Evolutionary conservation across 2,888 invertebrate genomes (phyloP).

Genomic region (Andrena praecox): DNA sequence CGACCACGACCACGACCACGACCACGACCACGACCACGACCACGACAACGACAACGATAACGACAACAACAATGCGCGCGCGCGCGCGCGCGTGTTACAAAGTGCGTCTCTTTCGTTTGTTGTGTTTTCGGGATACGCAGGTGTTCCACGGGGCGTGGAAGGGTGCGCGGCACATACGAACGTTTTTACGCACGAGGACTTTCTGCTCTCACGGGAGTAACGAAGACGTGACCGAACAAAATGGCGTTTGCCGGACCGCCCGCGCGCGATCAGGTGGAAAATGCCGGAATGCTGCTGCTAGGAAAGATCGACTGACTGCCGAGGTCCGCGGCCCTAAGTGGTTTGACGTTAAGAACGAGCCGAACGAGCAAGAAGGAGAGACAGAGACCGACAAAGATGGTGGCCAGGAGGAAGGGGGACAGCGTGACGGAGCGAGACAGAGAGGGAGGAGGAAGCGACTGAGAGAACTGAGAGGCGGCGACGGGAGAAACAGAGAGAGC

Average conservation of each 20-base stretch:
- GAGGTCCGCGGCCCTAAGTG: slow-evolving; percentile 81
- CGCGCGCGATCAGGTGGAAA: slow-evolving; percentile 83
- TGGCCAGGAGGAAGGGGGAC: slow-evolving; percentile 48
- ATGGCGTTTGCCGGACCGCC: slow-evolving; percentile 78
- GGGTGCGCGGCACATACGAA: slow-evolving; percentile 66
- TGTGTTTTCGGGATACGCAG: slow-evolving; percentile 62
- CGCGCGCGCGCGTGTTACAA: slow-evolving; percentile 52
- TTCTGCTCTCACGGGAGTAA: slow-evolving; percentile 59
- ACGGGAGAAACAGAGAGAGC: slow-evolving; percentile 40
- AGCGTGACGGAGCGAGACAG: slow-evolving; percentile 42
- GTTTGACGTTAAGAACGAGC: slow-evolving; percentile 82
- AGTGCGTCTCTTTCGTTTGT: slow-evolving; percentile 62
- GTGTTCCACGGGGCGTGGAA: slow-evolving; percentile 66
- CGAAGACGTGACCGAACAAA: slow-evolving; percentile 62
- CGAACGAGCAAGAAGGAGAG: slow-evolving; percentile 64
- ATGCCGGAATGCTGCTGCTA: slow-evolving; percentile 80
- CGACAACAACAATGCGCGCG: slow-evolving; percentile 41
- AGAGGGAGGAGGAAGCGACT: slow-evolving; percentile 53
- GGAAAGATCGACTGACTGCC: slow-evolving; percentile 82
- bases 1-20: neutral
- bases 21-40: slow-evolving; percentile 7
- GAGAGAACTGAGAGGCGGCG: slow-evolving; percentile 48
- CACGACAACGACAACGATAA: slow-evolving; percentile 38
- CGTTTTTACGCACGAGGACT: slow-evolving; percentile 66
- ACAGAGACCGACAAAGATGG: slow-evolving; percentile 56